phyloP scores from a whole-genome alignment of 2,113 vertebrate genomes.

The Pelecanoides urinatrix region DNA sequence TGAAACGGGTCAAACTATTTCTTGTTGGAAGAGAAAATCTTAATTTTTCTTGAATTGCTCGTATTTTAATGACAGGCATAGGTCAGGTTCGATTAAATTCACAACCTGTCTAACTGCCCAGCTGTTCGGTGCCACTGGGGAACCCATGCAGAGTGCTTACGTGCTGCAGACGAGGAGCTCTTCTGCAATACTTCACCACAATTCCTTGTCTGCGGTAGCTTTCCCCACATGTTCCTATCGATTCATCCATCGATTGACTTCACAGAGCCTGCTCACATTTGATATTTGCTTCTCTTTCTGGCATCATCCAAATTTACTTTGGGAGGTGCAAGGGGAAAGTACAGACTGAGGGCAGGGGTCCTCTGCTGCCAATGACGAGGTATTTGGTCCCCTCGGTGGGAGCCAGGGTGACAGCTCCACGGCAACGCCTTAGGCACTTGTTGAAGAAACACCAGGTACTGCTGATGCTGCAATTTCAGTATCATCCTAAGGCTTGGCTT shows the following conservation, averaged over 20 bases:
- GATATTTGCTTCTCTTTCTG: background rate
- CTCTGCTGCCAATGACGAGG: background rate
- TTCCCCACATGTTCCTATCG: background rate
- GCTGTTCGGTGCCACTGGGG: background rate
- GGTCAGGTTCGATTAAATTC: background rate
- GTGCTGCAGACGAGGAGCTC: background rate
- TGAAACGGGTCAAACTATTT: background rate
- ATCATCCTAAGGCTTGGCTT: background rate
- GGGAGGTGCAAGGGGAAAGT: background rate
- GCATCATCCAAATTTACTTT: background rate
- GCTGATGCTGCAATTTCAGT: background rate
- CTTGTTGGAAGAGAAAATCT: background rate
- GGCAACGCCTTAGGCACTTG: accelerated
- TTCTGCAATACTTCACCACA: background rate
- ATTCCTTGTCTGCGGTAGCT: background rate
- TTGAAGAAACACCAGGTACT: background rate
- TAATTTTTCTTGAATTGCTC: background rate
- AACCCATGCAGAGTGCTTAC: accelerated
- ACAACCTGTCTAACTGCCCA: background rate
- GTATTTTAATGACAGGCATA: background rate
- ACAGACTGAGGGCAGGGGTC: background rate
- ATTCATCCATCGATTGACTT: background rate
- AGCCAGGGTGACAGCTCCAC: background rate
- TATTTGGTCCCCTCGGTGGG: accelerated
- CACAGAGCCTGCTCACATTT: background rate